These are phyloP conservation scores for Stenurella melanura DNA, from an alignment of 2,888 invertebrate species.

Conservation along the genomic window DNA sequence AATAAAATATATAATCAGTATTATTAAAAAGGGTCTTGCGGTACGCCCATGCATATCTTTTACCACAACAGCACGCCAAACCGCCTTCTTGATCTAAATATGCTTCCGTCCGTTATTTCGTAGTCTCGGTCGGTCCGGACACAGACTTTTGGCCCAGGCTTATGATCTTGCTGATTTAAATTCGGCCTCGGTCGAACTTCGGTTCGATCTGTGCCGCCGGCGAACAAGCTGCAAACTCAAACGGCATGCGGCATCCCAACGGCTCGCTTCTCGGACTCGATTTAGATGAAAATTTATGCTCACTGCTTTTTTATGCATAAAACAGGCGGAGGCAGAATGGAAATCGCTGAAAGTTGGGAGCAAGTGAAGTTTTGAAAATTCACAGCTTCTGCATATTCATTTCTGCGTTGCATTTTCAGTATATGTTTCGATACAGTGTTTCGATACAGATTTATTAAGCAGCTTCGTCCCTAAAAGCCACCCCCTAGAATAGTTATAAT, in stretches of 20 bases:
- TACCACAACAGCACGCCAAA: slow-evolving; percentile 30
- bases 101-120: slow-evolving; percentile 42
- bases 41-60: slow-evolving; percentile 27
- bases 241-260: slow-evolving; percentile 30
- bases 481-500: too few species aligned
- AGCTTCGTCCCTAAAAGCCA: too few species aligned
- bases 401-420: too few species aligned
- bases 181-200: slow-evolving; percentile 47
- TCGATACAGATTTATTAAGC: too few species aligned
- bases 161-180: slow-evolving; percentile 49
- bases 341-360: slow-evolving; percentile 32
- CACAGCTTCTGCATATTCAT: neutral
- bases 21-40: neutral
- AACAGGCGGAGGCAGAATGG: slow-evolving; percentile 29
- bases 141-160: slow-evolving; percentile 41
- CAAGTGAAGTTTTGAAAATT: slow-evolving; percentile 19
- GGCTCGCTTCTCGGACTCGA: slow-evolving; percentile 29
- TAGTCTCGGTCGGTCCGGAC: slow-evolving; percentile 37
- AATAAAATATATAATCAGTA: neutral
- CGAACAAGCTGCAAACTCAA: slow-evolving; percentile 21
- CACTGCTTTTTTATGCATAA: slow-evolving; percentile 46
- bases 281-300: slow-evolving; percentile 45
- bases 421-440: too few species aligned
- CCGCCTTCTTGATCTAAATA: slow-evolving; percentile 49
- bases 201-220: slow-evolving; percentile 35